Percentiles rank a stretch among this genome's conserved stretches.
Conservation (phyloP, 2,888 invertebrate genomes). For the Meandrusa payeni region DNA sequence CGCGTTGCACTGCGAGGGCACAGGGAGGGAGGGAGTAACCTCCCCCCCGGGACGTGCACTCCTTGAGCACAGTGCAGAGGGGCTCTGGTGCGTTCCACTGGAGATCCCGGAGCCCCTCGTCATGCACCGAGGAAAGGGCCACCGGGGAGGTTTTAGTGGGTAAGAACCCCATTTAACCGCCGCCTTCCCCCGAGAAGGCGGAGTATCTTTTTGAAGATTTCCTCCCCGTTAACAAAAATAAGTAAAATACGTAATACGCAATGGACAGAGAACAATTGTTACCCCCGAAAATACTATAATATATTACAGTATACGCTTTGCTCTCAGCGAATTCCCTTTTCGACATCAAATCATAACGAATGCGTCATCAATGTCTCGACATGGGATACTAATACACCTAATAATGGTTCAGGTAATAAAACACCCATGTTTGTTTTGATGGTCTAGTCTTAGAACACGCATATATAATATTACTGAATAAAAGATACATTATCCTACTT, state of each 20-base stretch:
- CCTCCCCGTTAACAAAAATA: too few relatives aligned
- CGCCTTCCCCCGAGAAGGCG: too few relatives aligned
- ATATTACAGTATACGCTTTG: slow-evolving; percentile 28
- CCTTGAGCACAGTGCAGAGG: too few relatives aligned
- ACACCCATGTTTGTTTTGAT: slow-evolving; percentile 21
- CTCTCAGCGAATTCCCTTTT: slow-evolving; percentile 33
- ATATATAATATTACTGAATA: neutral
- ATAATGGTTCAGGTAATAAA: slow-evolving; percentile 35
- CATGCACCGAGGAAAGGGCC: too few relatives aligned
- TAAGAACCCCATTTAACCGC: too few relatives aligned
- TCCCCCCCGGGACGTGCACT: too few relatives aligned
- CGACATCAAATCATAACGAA: slow-evolving; percentile 40
- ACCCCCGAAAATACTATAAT: slow-evolving; percentile 22
- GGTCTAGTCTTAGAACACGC: neutral
- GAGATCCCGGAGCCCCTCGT: too few relatives aligned
- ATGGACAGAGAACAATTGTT: slow-evolving; percentile 5
- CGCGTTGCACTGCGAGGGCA: too few relatives aligned
- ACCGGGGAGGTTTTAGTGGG: too few relatives aligned
- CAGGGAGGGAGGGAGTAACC: too few relatives aligned
- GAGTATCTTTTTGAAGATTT: too few relatives aligned
- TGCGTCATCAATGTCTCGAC: slow-evolving; percentile 46
- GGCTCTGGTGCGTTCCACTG: too few relatives aligned
- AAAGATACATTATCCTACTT: neutral
- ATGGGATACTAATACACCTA: slow-evolving; percentile 41
- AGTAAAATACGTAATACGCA: slow-evolving; percentile 7